Conservation (phyloP, 2,113 vertebrate genomes). For the Zeus faber region DNA sequence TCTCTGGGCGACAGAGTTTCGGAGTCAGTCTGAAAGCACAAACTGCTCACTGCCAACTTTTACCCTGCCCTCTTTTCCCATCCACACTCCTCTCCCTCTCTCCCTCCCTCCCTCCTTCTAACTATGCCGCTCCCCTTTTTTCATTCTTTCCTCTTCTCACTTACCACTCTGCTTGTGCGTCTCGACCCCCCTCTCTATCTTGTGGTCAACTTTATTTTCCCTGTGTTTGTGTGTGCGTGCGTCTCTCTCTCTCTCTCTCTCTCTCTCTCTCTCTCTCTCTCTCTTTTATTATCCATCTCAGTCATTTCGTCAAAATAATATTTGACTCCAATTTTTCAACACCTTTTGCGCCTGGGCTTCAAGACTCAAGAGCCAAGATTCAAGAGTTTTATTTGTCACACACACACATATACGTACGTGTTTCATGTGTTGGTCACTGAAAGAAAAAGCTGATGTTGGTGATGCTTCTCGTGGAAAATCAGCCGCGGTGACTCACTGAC, state of each 20-base stretch:
- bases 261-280: too few relatives aligned
- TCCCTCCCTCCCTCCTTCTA: background rate
- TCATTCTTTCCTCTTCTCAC: conserved; percentile 9
- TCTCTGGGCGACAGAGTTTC: conserved; percentile 46
- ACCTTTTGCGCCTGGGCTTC: too few relatives aligned
- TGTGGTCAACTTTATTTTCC: conserved; percentile 12
- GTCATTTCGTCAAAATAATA: too few relatives aligned
- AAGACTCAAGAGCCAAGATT: too few relatives aligned
- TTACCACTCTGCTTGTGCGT: background rate
- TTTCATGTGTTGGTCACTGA: conserved; percentile 35
- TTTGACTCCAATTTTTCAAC: too few relatives aligned
- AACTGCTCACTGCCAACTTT: conserved; percentile 41
- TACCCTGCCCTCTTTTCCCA: conserved; percentile 38
- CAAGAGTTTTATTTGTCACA: too few relatives aligned
- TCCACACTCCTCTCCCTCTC: background rate
- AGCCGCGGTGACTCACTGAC: conserved; percentile 54
- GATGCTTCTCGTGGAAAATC: conserved; percentile 15
- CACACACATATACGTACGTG: too few relatives aligned
- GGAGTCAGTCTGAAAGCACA: conserved; percentile 55
- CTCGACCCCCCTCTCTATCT: conserved; percentile 20
- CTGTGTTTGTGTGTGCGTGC: conserved; percentile 4
- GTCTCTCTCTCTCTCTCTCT: too few relatives aligned
- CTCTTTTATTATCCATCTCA: too few relatives aligned
- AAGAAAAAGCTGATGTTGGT: conserved; percentile 39
- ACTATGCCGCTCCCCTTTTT: background rate